phyloP scores from a whole-genome alignment of 2,888 invertebrate species.

The Eristalinus aeneus region DNA sequence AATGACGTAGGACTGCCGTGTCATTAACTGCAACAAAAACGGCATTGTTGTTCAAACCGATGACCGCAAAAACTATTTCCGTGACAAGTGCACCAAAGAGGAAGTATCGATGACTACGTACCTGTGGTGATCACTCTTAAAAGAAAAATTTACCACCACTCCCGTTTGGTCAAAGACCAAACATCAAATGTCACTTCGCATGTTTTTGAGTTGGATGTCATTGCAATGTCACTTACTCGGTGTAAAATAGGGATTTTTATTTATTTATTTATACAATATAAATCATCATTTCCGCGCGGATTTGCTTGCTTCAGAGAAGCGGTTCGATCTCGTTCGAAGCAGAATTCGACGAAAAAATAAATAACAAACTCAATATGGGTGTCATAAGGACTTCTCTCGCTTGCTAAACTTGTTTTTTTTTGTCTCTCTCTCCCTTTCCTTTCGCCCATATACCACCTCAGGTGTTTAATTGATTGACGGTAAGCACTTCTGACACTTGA shows the following conservation, averaged over 20 bases:
- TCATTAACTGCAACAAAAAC: background rate
- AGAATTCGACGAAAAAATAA: constrained; percentile 31
- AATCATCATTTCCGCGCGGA: background rate
- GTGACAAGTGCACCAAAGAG: background rate
- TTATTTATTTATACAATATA: background rate
- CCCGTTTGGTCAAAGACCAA: background rate
- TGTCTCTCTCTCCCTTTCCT: no score
- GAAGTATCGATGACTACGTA: background rate
- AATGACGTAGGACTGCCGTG: background rate
- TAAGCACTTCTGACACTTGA: constrained; percentile 62
- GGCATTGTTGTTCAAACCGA: background rate
- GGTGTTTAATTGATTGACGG: constrained; percentile 51
- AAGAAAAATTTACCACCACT: background rate
- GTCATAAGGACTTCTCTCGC: constrained; percentile 33
- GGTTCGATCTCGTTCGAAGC: constrained; percentile 53
- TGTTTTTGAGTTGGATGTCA: background rate
- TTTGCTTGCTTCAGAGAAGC: background rate
- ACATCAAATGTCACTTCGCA: background rate
- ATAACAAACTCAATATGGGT: background rate
- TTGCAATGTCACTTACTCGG: no score
- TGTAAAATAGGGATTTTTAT: no score
- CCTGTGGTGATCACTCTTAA: background rate
- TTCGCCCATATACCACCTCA: constrained; percentile 20
- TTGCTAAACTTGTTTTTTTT: constrained; percentile 53
- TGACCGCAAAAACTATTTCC: background rate